Evolutionary conservation across 1,140 invertebrate species (phyloP), one percentile per base, ranked within the genome.

Genomic region (Heliconius himera): DNA sequence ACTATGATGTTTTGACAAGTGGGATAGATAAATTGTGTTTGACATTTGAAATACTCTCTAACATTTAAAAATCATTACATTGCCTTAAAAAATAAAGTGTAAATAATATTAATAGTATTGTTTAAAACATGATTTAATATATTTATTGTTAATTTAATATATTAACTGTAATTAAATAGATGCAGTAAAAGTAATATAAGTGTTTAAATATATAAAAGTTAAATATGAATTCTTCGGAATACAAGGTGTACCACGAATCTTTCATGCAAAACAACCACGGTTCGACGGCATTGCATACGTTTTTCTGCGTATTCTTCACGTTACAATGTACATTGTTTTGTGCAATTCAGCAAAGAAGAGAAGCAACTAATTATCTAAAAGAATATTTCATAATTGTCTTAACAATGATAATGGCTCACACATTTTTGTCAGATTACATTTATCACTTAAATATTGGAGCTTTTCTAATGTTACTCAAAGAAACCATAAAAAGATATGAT

Each of bases 331-430:
- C 89, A 66, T 33, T 90, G 81, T 82, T 83, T 77, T 85, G 85
- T 85, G 74, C 82, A 60, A 79, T 88, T 56, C 73, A 74, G 49
- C 70, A 81, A 81, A 79, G 71, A 41, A 82, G 80, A 51, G 5
- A 11, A 54, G 26, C 60, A 20, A 38, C 76, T n/a, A 70, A 74
- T 22, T 90, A 88, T 73, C 20, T 85, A 1, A 83, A 95, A 29
- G 96, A 96, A 90, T 96, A 96, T 86, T 20, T 90, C 16, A 70
- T 95, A 9, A 95, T 95, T 26, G 87, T 96, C 18, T 70, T 95
- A 9, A 94, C 96, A 20, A 88, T 95, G 79, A 93, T 96, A 71
- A 74, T 95, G 20, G 94, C 90, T 20, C 95, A 95, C 66, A 96
- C 96, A 22, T 33, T 95, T 66, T 83, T 95, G 51, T 73, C 86